phyloP scores from a whole-genome alignment of 2,888 invertebrate genomes.

The Xylota sylvarum region DNA sequence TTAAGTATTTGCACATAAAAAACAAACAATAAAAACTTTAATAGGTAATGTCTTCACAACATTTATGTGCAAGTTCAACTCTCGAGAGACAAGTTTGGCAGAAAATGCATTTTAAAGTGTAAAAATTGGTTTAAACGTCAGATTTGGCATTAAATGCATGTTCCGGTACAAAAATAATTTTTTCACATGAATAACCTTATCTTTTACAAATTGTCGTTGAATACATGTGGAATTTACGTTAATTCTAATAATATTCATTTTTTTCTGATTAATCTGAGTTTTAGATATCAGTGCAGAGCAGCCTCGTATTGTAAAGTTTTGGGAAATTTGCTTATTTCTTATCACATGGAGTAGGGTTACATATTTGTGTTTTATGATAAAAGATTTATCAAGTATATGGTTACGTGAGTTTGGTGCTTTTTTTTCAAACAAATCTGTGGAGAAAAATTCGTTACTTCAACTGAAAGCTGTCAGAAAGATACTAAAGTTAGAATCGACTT shows the following conservation, averaged over 20 bases:
- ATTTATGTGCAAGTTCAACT: too few species aligned
- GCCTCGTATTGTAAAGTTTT: not conserved
- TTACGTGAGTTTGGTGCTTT: too few species aligned
- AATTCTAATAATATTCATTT: not conserved
- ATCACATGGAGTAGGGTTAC: not conserved
- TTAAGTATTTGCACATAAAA: not conserved
- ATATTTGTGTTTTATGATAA: not conserved
- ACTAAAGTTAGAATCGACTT: too few species aligned
- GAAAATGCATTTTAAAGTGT: too few species aligned
- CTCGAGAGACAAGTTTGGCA: not conserved
- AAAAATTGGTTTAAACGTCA: too few species aligned
- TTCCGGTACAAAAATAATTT: not conserved
- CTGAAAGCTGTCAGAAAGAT: too few species aligned
- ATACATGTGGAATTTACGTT: not conserved
- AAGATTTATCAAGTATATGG: not conserved
- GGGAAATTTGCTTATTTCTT: constrained; percentile 1
- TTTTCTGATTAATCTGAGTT: not conserved
- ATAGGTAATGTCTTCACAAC: not conserved
- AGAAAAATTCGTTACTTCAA: too few species aligned
- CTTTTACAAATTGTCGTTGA: not conserved
- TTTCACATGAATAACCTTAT: not conserved
- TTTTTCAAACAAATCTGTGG: too few species aligned
- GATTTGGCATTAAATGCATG: not conserved
- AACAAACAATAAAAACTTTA: not conserved
- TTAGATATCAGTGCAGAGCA: constrained; percentile 6